Evolutionary conservation across 35 echinoderm and acorn worm genomes (phyloP), one percentile per base, ranked within the genome.

Genomic region (Holothuria glaberrima): DNA sequence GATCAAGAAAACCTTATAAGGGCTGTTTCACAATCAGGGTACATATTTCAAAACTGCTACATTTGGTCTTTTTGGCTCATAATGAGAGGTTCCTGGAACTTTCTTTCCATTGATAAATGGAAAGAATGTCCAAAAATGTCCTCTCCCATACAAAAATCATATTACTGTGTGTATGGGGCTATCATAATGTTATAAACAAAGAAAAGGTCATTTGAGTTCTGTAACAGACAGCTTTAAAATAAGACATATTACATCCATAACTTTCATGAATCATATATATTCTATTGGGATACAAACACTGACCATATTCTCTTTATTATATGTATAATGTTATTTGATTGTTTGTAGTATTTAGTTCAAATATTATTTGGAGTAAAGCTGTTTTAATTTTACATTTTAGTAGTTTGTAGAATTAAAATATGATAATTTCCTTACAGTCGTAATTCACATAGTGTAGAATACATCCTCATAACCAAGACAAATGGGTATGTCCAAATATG

Each of bases 1-100:
- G n/a, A n/a, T n/a, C n/a, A n/a, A n/a, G n/a, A n/a, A n/a, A n/a
- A n/a, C n/a, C n/a, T 4, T 46, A 46, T 5, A 46, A 5, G 44
- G 44, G 61, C 61, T 65, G 61, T 65, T 65, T 65, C 61, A 65
- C 61, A 65, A 65, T 65, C 61, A 65, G 61, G 61, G 61, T 65
- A 65, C 61, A 65, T n/a, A 65, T 65, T 65, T 65, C 61, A 65
- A 65, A 65, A 65, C 17, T 65, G 61, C 61, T 65, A 65, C 61
- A 65, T 65, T 65, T 65, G 61, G 61, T 65, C 61, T 65, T 17
- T 28, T 17, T 6, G 61, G 61, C 61, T 6, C 61, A 6, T 65
- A 65, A 65, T 65, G 61, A 65, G 27, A 28, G 4, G 27, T 6
- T 65, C 61, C 16, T 65, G 61, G 61, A 65, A 17, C 4, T 28